phyloP scores from a whole-genome alignment of 2,888 invertebrate genomes.

The Osmoderma eremita region DNA sequence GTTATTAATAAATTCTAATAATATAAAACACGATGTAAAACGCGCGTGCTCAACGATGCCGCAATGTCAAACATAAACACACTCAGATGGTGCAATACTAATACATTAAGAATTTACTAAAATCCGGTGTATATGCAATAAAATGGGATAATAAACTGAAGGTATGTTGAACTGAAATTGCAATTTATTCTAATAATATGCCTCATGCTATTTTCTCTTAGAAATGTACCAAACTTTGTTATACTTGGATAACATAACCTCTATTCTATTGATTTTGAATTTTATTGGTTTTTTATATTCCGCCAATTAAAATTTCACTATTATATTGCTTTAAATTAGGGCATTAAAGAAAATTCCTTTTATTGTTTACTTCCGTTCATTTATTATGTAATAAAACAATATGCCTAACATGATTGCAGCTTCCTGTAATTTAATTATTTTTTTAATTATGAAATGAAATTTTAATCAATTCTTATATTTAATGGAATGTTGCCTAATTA shows the following conservation, averaged over 20 bases:
- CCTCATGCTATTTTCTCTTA: no score
- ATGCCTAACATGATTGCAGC: not conserved
- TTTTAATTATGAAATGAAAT: not conserved
- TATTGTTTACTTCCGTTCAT: not conserved
- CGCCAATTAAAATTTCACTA: no score
- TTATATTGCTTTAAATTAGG: not conserved
- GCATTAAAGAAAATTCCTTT: not conserved
- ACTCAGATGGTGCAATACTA: conserved; percentile 44
- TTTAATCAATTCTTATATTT: not conserved
- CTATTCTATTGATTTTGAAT: conserved; percentile 20
- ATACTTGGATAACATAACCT: conserved; percentile 19
- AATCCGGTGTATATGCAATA: conserved; percentile 8
- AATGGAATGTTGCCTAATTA: not conserved
- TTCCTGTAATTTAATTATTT: not conserved
- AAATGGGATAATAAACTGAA: conserved; percentile 21
- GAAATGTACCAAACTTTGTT: not conserved
- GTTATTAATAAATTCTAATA: conserved; percentile 7
- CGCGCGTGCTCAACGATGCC: conserved; percentile 55
- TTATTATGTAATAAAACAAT: not conserved
- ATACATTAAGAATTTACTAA: conserved; percentile 6
- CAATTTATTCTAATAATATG: no score
- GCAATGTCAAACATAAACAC: conserved; percentile 43
- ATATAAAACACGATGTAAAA: conserved; percentile 1
- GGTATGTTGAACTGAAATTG: conserved; percentile 5
- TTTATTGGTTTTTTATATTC: not conserved